Evolutionary conservation across 2,113 vertebrate genomes (phyloP).

Genomic region (Calyptommatus sinebrachiatus): DNA sequence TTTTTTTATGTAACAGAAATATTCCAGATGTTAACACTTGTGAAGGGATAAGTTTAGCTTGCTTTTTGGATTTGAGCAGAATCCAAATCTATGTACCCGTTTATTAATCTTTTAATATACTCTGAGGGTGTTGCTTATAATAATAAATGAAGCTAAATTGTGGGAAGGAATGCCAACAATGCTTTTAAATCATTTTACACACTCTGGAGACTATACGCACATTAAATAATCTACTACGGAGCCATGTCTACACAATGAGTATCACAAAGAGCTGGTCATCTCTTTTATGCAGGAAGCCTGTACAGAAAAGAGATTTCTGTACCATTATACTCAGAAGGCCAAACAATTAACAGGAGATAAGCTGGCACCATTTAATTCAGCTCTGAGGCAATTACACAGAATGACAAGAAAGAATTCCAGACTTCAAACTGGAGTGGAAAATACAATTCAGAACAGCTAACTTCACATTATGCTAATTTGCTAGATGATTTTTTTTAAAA

Average conservation of each 20-base stretch:
- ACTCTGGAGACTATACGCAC: constrained; percentile 26
- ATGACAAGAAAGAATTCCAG: not conserved
- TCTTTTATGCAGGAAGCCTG: not conserved
- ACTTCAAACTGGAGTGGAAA: not conserved
- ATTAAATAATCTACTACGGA: constrained; percentile 20
- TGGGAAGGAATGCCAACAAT: constrained; percentile 42
- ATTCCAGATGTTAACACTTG: constrained; percentile 56
- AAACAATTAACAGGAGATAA: not conserved
- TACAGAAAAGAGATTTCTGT: not conserved
- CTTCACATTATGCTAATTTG: not conserved
- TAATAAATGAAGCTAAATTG: constrained; percentile 34
- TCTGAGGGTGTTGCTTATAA: constrained; percentile 43
- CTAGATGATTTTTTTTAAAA: not conserved
- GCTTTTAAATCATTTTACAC: constrained; percentile 38
- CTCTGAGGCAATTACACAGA: not conserved
- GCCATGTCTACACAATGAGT: not conserved
- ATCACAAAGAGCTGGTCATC: constrained; percentile 26
- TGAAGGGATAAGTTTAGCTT: constrained; percentile 46
- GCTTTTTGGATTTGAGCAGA: constrained; percentile 32
- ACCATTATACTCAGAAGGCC: not conserved
- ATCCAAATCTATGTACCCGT: constrained; percentile 48
- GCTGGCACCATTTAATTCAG: not conserved
- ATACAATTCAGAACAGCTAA: not conserved
- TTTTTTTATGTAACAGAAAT: constrained; percentile 54
- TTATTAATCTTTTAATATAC: constrained; percentile 46